Conservation (phyloP, 2,797 vertebrate species). For the Neosalanx taihuensis region DNA sequence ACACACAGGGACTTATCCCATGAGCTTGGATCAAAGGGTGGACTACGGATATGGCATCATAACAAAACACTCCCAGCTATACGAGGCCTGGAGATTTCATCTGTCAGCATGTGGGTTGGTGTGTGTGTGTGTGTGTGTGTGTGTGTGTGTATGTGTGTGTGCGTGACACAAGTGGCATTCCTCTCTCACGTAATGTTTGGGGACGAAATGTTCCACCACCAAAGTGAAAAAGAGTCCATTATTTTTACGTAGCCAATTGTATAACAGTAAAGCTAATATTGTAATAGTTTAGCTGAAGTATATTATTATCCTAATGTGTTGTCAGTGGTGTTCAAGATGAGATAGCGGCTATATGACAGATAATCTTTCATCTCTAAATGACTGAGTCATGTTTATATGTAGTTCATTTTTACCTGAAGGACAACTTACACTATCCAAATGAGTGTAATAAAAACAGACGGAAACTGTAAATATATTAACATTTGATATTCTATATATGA, state of each 20-base stretch:
- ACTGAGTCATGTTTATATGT: conserved; percentile 26
- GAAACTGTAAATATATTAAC: conserved; percentile 15
- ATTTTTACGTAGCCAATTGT: not conserved
- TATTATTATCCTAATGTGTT: not conserved
- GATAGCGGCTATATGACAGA: not conserved
- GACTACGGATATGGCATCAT: not conserved
- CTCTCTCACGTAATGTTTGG: not conserved
- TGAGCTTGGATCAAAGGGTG: not conserved
- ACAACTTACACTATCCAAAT: not conserved
- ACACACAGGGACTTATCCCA: not conserved
- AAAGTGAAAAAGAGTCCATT: not conserved
- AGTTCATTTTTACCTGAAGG: conserved; percentile 34
- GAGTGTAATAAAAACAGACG: conserved; percentile 23
- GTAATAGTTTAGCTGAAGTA: no score
- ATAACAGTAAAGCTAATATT: no score
- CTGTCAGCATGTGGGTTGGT: not conserved
- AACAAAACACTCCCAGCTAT: not conserved
- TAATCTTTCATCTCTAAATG: not conserved
- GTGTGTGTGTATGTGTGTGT: not conserved
- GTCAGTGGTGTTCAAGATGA: not conserved
- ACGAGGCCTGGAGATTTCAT: not conserved
- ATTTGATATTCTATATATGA: not conserved
- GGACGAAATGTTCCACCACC: not conserved
- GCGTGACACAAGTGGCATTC: not conserved
- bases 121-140: not conserved